A percentile compares a stretch with the other conserved stretches of the same genome.
These are phyloP conservation scores for Ptilonorhynchus violaceus DNA, from an alignment of 2,113 vertebrate species.

Conservation along the genomic window DNA sequence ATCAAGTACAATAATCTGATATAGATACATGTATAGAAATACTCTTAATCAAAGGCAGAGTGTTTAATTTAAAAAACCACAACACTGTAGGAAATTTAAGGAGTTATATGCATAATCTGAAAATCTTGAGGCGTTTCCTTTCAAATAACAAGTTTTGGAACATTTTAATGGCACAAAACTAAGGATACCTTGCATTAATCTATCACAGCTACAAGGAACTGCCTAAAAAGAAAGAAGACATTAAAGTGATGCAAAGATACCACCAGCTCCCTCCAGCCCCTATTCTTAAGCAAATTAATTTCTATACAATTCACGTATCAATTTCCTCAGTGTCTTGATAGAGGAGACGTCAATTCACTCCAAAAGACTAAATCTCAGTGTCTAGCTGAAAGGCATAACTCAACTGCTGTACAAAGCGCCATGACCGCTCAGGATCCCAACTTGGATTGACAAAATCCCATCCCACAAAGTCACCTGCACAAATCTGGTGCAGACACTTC, in stretches of 20 bases:
- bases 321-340: background rate
- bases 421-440: background rate
- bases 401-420: background rate
- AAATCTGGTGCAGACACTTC: background rate
- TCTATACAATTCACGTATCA: background rate
- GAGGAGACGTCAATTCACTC: background rate
- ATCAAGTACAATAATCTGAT: background rate
- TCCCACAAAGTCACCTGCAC: background rate
- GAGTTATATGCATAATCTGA: background rate
- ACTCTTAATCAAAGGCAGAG: background rate
- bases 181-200: conserved; percentile 9
- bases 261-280: background rate
- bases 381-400: background rate
- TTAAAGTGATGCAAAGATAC: background rate
- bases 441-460: background rate
- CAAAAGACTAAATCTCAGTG: background rate
- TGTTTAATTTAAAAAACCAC: background rate
- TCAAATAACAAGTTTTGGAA: background rate
- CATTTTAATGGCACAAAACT: background rate
- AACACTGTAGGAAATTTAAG: background rate
- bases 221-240: conserved; percentile 36
- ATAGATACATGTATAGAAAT: background rate
- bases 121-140: conserved; percentile 14
- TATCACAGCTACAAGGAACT: background rate
- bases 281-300: background rate